Conservation (phyloP, 2,797 vertebrate genomes). For the Peromyscus melanophrys region DNA sequence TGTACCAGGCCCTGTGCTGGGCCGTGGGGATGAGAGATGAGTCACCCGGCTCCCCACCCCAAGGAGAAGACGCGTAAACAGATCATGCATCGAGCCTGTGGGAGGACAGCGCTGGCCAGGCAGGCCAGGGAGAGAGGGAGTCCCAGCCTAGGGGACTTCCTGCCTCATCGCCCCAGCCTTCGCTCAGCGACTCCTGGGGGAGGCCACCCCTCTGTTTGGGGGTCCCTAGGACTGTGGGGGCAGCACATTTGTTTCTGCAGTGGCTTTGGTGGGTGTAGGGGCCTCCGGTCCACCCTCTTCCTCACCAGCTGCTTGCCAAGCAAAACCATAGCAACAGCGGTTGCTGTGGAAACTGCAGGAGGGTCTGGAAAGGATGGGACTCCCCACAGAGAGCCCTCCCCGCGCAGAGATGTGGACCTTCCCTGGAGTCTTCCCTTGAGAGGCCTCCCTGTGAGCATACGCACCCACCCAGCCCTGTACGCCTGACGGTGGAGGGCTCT, state of each 20-base stretch:
- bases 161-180: conserved; percentile 26
- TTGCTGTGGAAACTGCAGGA: conserved; percentile 87
- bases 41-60: conserved; percentile 69
- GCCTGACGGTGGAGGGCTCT: background rate
- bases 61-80: conserved; percentile 72
- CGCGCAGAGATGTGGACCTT: conserved; percentile 86
- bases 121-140: background rate
- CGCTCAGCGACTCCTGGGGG: background rate
- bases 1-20: conserved; percentile 74
- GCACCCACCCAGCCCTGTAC: conserved; percentile 50
- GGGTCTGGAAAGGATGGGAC: conserved; percentile 82
- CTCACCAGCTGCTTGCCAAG: conserved; percentile 73
- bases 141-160: background rate
- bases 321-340: conserved; percentile 83
- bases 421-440: conserved; percentile 85
- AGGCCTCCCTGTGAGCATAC: conserved; percentile 78
- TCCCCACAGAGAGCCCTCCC: conserved; percentile 68
- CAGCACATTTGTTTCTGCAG: conserved; percentile 41
- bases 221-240: background rate
- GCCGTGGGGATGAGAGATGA: conserved; percentile 73
- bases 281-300: conserved; percentile 66
- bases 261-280: conserved; percentile 13
- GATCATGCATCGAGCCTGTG: conserved; percentile 37
- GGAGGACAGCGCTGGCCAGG: background rate
- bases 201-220: background rate